Conservation (phyloP, 1,140 invertebrate species). For the Drosophila willistoni region DNA sequence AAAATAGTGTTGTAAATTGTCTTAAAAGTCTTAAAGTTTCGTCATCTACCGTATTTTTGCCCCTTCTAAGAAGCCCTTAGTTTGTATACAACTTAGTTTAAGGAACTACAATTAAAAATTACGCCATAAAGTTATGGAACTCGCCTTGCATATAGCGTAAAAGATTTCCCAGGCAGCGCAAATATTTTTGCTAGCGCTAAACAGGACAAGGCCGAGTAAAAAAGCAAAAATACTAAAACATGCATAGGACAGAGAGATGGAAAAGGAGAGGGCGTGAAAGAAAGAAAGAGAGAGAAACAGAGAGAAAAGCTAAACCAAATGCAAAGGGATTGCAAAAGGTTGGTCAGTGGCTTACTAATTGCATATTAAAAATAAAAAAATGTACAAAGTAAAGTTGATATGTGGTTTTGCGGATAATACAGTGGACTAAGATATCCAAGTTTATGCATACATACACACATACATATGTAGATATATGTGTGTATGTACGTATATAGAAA, state of each 20-base stretch:
- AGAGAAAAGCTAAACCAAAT: background rate
- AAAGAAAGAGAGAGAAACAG: background rate
- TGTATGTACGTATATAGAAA: background rate
- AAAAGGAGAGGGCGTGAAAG: background rate
- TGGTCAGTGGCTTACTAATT: conserved; percentile 12
- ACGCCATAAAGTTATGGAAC: background rate
- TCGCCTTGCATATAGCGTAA: background rate
- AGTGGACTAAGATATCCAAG: background rate
- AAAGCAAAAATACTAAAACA: background rate
- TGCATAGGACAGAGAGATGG: background rate
- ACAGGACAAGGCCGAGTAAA: background rate
- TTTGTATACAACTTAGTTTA: too few relatives aligned
- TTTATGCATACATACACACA: too few relatives aligned
- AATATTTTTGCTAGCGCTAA: background rate
- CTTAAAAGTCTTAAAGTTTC: too few relatives aligned
- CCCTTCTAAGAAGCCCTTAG: too few relatives aligned
- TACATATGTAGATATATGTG: too few relatives aligned
- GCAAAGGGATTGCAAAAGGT: background rate
- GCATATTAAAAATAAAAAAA: background rate
- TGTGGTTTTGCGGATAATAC: conserved; percentile 1
- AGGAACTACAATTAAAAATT: too few relatives aligned
- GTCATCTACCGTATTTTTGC: too few relatives aligned
- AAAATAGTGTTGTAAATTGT: too few relatives aligned
- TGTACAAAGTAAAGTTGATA: background rate
- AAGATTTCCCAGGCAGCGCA: too few relatives aligned